Conservation (phyloP, 1,140 invertebrate genomes). For the Cotesia typhae region DNA sequence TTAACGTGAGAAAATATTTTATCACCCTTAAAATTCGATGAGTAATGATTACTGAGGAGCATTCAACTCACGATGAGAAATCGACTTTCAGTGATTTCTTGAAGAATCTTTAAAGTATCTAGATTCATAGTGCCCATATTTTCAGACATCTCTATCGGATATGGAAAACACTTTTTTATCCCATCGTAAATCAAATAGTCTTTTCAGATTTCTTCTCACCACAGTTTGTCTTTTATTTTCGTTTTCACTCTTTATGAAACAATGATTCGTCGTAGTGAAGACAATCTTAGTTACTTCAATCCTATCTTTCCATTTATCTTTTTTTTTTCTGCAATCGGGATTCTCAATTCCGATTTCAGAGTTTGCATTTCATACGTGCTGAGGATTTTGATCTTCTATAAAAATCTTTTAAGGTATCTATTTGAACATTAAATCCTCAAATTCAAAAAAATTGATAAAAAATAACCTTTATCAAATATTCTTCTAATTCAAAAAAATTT, state of each 20-base stretch:
- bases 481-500: too few species aligned
- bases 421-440: too few species aligned
- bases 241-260: constrained; percentile 5
- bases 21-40: constrained; percentile 21
- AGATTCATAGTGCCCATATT: constrained; percentile 17
- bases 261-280: constrained; percentile 18
- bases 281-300: neutral
- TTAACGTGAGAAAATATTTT: neutral
- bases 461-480: too few species aligned
- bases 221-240: constrained; percentile 14
- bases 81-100: constrained; percentile 21
- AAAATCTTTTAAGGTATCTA: neutral
- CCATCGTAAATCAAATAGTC: constrained; percentile 38
- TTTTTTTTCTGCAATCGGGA: constrained; percentile 31
- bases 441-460: too few species aligned
- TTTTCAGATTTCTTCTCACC: constrained; percentile 15
- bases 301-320: constrained; percentile 26
- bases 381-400: constrained; percentile 8
- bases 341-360: constrained; percentile 23
- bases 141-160: constrained; percentile 27
- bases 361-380: constrained; percentile 31
- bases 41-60: constrained; percentile 32
- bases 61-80: constrained; percentile 28
- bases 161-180: constrained; percentile 35
- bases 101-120: constrained; percentile 23